Conservation (phyloP, 2,888 invertebrate genomes). For the Ochropleura leucogaster region DNA sequence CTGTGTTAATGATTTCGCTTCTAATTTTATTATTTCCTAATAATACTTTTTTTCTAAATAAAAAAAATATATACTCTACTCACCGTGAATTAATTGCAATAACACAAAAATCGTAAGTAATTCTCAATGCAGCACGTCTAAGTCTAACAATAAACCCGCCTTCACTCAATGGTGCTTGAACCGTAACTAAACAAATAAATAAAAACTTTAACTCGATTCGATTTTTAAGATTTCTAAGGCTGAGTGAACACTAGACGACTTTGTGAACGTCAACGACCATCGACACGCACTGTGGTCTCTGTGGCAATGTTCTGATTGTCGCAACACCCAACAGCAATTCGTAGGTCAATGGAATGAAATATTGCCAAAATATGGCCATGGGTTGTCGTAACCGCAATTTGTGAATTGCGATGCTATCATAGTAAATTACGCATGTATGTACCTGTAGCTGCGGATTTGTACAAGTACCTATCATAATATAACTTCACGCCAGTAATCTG, state of each 20-base stretch:
- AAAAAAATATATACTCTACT: conserved; percentile 2
- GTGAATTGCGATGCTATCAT: conserved; percentile 18
- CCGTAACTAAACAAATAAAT: conserved; percentile 45
- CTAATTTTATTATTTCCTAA: not conserved
- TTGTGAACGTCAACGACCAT: conserved; percentile 10
- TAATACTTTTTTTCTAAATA: not conserved
- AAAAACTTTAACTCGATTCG: conserved; percentile 16
- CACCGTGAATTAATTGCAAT: conserved; percentile 40
- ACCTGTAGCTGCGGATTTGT: not conserved
- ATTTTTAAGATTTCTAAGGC: conserved; percentile 41
- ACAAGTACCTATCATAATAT: not conserved
- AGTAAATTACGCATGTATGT: not conserved
- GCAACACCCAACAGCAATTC: conserved; percentile 41
- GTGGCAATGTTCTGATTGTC: conserved; percentile 46
- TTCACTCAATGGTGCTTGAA: conserved; percentile 38
- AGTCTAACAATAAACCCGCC: conserved; percentile 25
- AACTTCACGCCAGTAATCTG: too few relatives aligned
- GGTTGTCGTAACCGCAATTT: conserved; percentile 40
- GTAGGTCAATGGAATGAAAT: conserved; percentile 32
- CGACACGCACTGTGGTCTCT: conserved; percentile 28
- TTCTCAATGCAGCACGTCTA: conserved; percentile 9
- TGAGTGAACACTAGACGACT: conserved; percentile 19
- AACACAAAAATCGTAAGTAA: conserved; percentile 8
- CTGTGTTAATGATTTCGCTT: not conserved
- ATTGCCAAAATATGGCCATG: conserved; percentile 41